Conservation (phyloP, 2,797 vertebrate species). For the Ibycter americanus region DNA sequence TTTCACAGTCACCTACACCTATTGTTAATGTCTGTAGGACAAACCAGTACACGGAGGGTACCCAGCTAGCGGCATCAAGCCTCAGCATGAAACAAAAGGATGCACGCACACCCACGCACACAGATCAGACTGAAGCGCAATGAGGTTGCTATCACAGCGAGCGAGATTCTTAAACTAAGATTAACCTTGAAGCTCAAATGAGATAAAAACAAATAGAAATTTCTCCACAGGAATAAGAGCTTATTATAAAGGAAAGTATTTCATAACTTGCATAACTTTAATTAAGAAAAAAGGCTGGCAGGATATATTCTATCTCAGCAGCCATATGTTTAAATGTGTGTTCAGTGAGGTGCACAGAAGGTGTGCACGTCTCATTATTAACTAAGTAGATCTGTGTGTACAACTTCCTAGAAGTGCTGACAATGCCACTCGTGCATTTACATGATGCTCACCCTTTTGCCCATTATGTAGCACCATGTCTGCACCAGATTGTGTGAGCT, state of each 20-base stretch:
- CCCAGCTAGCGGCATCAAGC: constrained; percentile 49
- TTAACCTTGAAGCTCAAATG: constrained; percentile 83
- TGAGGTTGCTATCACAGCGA: constrained; percentile 69
- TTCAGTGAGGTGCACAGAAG: constrained; percentile 74
- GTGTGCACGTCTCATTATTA: constrained; percentile 74
- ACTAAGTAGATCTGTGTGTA: constrained; percentile 48
- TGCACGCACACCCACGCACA: background rate
- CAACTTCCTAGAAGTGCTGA: constrained; percentile 31
- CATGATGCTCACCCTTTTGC: constrained; percentile 30
- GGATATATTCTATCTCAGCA: constrained; percentile 75
- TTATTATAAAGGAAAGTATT: constrained; percentile 81
- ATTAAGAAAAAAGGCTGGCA: constrained; percentile 80
- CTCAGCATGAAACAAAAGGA: constrained; percentile 54
- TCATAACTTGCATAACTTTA: constrained; percentile 79
- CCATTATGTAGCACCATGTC: background rate
- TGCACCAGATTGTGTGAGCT: background rate
- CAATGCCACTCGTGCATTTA: constrained; percentile 26
- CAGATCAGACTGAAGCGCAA: constrained; percentile 51
- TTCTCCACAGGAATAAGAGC: constrained; percentile 81
- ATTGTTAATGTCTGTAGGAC: constrained; percentile 23
- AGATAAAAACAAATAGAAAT: constrained; percentile 86
- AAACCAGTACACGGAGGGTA: constrained; percentile 32
- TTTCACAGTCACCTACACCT: constrained; percentile 30
- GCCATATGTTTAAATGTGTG: constrained; percentile 77
- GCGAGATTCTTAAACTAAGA: constrained; percentile 80